These are phyloP conservation scores for Merluccius polli DNA, from an alignment of 2,797 vertebrate genomes.

Conservation along the genomic window DNA sequence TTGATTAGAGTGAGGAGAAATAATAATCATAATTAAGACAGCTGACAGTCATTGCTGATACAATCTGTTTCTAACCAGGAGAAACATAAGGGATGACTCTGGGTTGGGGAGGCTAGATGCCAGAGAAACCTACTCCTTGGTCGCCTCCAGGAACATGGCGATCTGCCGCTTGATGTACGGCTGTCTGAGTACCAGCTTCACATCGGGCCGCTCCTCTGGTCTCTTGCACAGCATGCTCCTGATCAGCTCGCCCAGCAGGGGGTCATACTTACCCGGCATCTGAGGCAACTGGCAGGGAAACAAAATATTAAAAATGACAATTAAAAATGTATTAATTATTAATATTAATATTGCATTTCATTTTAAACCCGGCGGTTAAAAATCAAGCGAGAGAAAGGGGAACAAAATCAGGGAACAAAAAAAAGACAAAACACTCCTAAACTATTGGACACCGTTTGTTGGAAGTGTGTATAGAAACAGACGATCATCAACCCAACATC, in stretches of 20 bases:
- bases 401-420: not conserved
- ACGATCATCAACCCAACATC: no score
- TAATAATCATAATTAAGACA: not conserved
- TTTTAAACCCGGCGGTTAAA: not conserved
- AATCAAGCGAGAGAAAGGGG: not conserved
- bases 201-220: constrained; percentile 90
- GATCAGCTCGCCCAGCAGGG: constrained; percentile 86
- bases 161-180: constrained; percentile 92
- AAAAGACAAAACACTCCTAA: not conserved
- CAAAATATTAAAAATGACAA: no score
- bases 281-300: constrained; percentile 80
- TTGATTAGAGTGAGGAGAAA: not conserved
- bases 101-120: not conserved
- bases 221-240: constrained; percentile 89
- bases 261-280: constrained; percentile 91
- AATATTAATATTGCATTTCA: no score
- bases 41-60: not conserved
- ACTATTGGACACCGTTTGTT: not conserved
- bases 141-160: constrained; percentile 87
- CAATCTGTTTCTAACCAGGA: not conserved
- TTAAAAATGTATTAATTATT: no score
- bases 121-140: constrained; percentile 81
- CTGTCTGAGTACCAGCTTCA: constrained; percentile 88
- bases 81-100: not conserved
- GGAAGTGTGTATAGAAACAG: not conserved